Percentiles rank a stretch among this genome's conserved stretches.
phyloP scores from a whole-genome alignment of 92 coral and sea anemone genomes.

The Hydrozoanthus gracilis region DNA sequence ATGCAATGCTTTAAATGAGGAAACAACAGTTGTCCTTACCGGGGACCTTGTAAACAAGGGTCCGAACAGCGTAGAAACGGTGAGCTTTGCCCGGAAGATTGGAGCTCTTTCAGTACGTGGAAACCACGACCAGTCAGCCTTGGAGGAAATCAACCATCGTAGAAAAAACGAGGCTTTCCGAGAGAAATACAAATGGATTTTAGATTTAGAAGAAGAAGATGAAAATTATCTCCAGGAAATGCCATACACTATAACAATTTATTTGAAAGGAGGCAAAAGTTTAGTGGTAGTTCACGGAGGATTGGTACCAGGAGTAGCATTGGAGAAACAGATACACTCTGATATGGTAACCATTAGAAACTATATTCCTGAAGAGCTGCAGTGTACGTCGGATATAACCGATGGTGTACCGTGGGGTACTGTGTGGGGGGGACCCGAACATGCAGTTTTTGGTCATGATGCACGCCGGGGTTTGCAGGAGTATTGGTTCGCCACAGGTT shows the following conservation, averaged over 20 bases:
- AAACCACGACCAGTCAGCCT: conserved; percentile 75
- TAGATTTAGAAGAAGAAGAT: conserved; percentile 63
- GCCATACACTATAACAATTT: conserved; percentile 72
- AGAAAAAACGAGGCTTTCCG: conserved; percentile 63
- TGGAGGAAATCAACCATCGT: conserved; percentile 55
- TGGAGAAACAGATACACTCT: conserved; percentile 67
- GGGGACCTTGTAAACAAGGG: conserved; percentile 84
- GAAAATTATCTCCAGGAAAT: conserved; percentile 63
- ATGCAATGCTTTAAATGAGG: conserved; percentile 46
- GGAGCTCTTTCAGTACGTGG: conserved; percentile 79
- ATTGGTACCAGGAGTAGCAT: conserved; percentile 69
- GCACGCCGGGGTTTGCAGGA: conserved; percentile 78
- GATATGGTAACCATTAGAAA: conserved; percentile 76
- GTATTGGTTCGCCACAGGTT: conserved; percentile 65
- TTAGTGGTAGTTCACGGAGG: conserved; percentile 79
- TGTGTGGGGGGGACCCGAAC: conserved; percentile 75
- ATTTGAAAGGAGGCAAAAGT: conserved; percentile 53
- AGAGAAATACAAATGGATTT: conserved; percentile 60
- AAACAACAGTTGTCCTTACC: conserved; percentile 56
- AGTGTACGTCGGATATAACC: conserved; percentile 51
- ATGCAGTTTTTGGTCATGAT: conserved; percentile 82
- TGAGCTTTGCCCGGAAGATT: conserved; percentile 62
- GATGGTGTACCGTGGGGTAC: conserved; percentile 80
- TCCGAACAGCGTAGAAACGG: conserved; percentile 70
- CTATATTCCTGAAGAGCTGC: conserved; percentile 65